These are phyloP conservation scores for Lasius platythorax DNA, from an alignment of 2,888 invertebrate genomes.

Conservation along the genomic window DNA sequence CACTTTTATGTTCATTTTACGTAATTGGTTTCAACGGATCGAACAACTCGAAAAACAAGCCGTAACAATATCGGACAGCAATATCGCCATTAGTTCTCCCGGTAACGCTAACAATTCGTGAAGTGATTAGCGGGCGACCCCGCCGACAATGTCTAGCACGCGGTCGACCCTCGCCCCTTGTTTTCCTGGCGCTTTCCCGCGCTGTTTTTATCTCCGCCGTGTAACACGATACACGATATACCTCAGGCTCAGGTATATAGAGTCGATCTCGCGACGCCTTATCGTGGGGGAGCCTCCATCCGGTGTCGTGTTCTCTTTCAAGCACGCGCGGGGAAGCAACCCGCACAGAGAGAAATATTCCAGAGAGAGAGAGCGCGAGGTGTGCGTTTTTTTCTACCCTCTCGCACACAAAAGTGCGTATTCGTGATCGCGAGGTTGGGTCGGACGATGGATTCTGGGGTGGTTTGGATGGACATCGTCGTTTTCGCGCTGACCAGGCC, in stretches of 20 bases:
- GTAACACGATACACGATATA: slow-evolving; percentile 67
- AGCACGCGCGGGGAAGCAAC: slow-evolving; percentile 52
- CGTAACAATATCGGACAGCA: slow-evolving; percentile 3
- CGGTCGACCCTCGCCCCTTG: slow-evolving; percentile 66
- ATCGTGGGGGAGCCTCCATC: slow-evolving; percentile 76
- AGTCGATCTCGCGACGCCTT: slow-evolving; percentile 65
- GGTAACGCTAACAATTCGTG: background rate
- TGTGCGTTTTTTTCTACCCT: slow-evolving; percentile 21
- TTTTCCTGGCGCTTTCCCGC: slow-evolving; percentile 54
- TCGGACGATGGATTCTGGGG: slow-evolving; percentile 40
- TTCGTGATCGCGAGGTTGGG: slow-evolving; percentile 46
- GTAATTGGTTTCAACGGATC: slow-evolving; percentile 12
- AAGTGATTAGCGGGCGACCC: slow-evolving; percentile 42
- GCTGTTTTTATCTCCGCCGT: slow-evolving; percentile 67
- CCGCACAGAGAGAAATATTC: slow-evolving; percentile 29
- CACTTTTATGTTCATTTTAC: background rate
- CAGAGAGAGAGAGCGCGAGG: background rate
- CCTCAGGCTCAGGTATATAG: slow-evolving; percentile 65
- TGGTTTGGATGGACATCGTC: slow-evolving; percentile 13
- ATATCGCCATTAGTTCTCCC: background rate
- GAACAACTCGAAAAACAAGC: background rate
- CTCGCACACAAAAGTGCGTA: slow-evolving; percentile 44
- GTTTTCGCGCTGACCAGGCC: slow-evolving; percentile 83
- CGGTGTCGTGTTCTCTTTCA: slow-evolving; percentile 72
- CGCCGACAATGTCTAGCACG: background rate